Evolutionary conservation across 2,888 invertebrate species (phyloP).

Genomic region (Seladonia tumulorum): DNA sequence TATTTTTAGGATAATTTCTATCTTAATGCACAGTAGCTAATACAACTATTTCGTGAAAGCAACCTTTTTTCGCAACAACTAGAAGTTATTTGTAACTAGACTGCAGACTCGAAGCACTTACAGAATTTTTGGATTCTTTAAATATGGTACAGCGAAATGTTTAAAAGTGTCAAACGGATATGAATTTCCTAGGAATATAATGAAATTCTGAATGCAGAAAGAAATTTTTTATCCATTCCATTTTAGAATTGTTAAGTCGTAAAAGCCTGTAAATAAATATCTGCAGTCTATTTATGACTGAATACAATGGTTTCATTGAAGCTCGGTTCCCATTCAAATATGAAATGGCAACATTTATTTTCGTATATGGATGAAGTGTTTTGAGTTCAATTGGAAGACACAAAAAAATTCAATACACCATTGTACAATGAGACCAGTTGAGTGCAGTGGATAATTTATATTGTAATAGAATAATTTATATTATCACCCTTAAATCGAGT

Average conservation of each 20-base stretch:
- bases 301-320: background rate
- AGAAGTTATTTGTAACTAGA: background rate
- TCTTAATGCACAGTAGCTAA: background rate
- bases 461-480: conserved; percentile 51
- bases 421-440: conserved; percentile 10
- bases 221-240: background rate
- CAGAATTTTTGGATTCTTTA: background rate
- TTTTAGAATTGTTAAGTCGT: background rate
- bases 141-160: background rate
- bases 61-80: background rate
- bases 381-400: background rate
- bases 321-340: background rate
- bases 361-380: background rate
- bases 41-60: background rate
- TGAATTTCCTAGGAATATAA: background rate
- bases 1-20: background rate
- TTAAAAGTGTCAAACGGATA: background rate
- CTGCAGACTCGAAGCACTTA: background rate
- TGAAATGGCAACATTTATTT: background rate
- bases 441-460: conserved; percentile 31
- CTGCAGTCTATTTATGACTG: background rate
- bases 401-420: background rate
- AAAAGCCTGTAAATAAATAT: background rate
- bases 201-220: background rate
- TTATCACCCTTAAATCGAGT: conserved; percentile 52